A percentile compares a stretch with the other conserved stretches of the same genome.
These are phyloP conservation scores for Drosophila anomalata DNA, from an alignment of 2,888 invertebrate species.

Conservation along the genomic window DNA sequence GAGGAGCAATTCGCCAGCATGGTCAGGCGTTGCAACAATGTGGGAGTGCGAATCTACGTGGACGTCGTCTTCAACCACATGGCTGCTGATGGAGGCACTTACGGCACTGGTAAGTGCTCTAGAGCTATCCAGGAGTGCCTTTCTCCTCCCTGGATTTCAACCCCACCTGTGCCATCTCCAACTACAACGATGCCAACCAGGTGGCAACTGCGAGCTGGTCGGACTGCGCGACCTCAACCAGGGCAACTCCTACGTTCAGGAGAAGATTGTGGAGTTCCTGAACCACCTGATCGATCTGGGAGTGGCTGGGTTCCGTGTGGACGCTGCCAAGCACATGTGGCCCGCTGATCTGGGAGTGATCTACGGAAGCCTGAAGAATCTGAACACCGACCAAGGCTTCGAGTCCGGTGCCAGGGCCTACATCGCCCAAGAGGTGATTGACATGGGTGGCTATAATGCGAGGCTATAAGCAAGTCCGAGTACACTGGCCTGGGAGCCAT, in stretches of 20 bases:
- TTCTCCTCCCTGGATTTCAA: conserved; percentile 87
- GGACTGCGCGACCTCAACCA: conserved; percentile 88
- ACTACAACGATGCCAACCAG: conserved; percentile 87
- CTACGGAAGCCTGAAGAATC: conserved; percentile 86
- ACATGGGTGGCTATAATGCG: conserved; percentile 86
- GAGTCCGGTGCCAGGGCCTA: conserved; percentile 87
- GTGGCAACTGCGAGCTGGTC: conserved; percentile 89
- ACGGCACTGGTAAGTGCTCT: not conserved
- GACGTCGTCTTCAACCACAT: conserved; percentile 3
- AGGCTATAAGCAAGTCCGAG: conserved; percentile 84
- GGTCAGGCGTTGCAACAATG: conserved; percentile 2
- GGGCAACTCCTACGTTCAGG: not conserved
- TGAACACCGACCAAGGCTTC: conserved; percentile 88
- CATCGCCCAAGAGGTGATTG: conserved; percentile 91
- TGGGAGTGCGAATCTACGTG: conserved; percentile 1
- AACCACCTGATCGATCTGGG: conserved; percentile 4
- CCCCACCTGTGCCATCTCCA: conserved; percentile 86
- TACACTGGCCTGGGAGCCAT: conserved; percentile 86
- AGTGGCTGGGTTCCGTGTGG: not conserved
- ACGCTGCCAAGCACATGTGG: conserved; percentile 88
- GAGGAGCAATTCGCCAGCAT: conserved; percentile 3
- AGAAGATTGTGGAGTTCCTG: conserved; percentile 1
- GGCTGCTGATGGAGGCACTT: conserved; percentile 1
- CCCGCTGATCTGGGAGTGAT: conserved; percentile 87
- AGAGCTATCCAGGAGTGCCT: not conserved